Base-by-base conservation (phyloP, 1,140 invertebrate genomes). In the Cheumatopsyche charites region DNA sequence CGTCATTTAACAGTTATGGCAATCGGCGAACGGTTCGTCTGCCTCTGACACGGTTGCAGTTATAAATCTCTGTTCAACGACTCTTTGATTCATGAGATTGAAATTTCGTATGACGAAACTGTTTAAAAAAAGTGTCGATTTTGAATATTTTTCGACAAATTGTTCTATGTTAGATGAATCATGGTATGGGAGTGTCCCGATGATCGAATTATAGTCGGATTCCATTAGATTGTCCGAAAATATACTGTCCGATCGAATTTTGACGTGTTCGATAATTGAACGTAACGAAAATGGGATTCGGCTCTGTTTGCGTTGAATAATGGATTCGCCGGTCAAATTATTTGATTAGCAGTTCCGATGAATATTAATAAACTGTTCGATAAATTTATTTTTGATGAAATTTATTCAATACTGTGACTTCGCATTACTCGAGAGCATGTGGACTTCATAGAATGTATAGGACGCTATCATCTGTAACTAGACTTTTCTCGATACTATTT, bases 41-140 rank as follows among this genome's bases (percentile, higher is more conserved):
- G n/a, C 21, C 9, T 3, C 55, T 19, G 55, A 12, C 55, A 26
- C 55, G 55, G 55, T 58, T 58, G 55, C 55, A 58, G 55, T 58
- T 58, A 58, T 58, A 58, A 58, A 58, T 58, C 55, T 58, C 55
- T 25, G 21, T 23, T 23, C 55, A 58, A 58, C 25, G 25, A 58
- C 55, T 58, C 55, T 19, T 25, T 58, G 55, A 58, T 58, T 58
- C 25, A 58, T 58, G 55, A 58, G 55, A 58, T 58, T 58, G 25
- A 58, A 58, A 58, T 58, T 23, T 58, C 21, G 25, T 47, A 47
- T 23, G 23, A 58, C 55, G 21, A 58, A 47, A 47, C 11, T 4
- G 13, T 47, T 3, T 3, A 47, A 47, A 12, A 19, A 7, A 58
- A 58, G 7, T 52, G 13, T 17, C 47, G 47, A 52, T 17, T 52